A percentile compares a stretch with the other conserved stretches of the same genome.
Conservation (phyloP, 2,113 vertebrate species). For the Peucedramus taeniatus region DNA sequence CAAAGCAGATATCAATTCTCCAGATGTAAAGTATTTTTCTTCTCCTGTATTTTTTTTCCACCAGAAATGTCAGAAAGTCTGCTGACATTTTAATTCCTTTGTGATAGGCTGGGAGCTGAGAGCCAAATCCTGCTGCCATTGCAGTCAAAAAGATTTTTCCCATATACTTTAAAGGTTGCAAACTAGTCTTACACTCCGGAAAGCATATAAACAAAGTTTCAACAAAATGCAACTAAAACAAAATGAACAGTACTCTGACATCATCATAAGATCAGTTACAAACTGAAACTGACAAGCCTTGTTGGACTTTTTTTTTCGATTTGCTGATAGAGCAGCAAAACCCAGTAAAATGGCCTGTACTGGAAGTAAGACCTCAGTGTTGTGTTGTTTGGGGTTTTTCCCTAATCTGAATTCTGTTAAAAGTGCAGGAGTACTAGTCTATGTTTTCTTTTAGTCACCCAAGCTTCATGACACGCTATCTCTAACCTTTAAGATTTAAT, state of each 20-base stretch:
- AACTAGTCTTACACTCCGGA: background rate
- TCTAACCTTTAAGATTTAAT: background rate
- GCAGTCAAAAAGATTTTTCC: background rate
- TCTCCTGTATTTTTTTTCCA: conserved; percentile 60
- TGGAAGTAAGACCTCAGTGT: background rate
- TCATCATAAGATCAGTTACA: background rate
- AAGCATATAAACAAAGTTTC: background rate
- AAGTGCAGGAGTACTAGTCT: background rate
- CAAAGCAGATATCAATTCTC: conserved; percentile 81
- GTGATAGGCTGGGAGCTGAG: conserved; percentile 40
- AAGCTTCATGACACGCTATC: background rate
- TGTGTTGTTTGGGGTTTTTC: accelerated
- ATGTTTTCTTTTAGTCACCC: background rate
- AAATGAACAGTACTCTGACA: background rate
- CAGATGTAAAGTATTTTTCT: conserved; percentile 84
- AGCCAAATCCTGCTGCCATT: conserved; percentile 12
- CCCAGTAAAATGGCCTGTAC: background rate
- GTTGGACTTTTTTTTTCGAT: background rate
- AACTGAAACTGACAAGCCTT: background rate
- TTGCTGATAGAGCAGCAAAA: background rate
- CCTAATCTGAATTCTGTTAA: background rate
- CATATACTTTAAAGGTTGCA: background rate
- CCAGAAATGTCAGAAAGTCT: conserved; percentile 72
- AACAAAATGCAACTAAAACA: background rate
- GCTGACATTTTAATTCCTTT: conserved; percentile 78